Evolutionary conservation across 2,888 invertebrate species (phyloP).

Genomic region (Lampropteryx suffumata): DNA sequence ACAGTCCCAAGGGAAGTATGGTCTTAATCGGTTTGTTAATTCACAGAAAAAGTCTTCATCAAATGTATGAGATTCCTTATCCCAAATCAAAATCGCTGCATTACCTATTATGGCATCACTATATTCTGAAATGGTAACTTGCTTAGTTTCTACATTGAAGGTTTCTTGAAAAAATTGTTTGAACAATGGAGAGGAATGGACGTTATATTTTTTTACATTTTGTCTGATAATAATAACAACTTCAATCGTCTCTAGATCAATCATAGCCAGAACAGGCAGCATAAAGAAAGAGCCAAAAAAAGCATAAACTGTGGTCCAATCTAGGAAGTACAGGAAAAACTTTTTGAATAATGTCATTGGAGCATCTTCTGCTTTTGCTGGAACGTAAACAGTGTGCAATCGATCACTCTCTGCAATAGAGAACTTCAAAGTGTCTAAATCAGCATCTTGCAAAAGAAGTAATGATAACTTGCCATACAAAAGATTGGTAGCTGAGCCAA

Average conservation of each 20-base stretch:
- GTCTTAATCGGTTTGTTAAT: conserved; percentile 45
- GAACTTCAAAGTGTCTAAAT: conserved; percentile 49
- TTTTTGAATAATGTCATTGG: conserved; percentile 37
- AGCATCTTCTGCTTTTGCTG: conserved; percentile 21
- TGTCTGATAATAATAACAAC: conserved; percentile 45
- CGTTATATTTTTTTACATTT: conserved; percentile 34
- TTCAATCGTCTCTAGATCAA: conserved; percentile 47
- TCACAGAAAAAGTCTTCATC: conserved; percentile 55
- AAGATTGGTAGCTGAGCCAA: conserved; percentile 52
- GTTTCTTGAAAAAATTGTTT: conserved; percentile 48
- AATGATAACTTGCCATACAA: conserved; percentile 45
- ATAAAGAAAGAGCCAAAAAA: conserved; percentile 34
- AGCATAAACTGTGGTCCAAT: conserved; percentile 41
- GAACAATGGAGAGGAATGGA: conserved; percentile 48
- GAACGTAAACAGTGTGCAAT: conserved; percentile 33
- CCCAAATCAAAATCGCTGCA: conserved; percentile 56
- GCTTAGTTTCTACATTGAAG: conserved; percentile 42
- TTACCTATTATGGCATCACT: conserved; percentile 42
- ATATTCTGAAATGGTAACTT: conserved; percentile 32
- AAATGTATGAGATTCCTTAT: conserved; percentile 52
- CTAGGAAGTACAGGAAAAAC: conserved; percentile 45
- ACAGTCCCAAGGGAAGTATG: conserved; percentile 50
- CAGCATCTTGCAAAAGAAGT: conserved; percentile 46
- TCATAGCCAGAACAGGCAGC: conserved; percentile 38
- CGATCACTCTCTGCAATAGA: conserved; percentile 44